A percentile compares a stretch with the other conserved stretches of the same genome.
These are phyloP conservation scores for Puffinus mauretanicus DNA, from an alignment of 2,113 vertebrate species.

Conservation along the genomic window DNA sequence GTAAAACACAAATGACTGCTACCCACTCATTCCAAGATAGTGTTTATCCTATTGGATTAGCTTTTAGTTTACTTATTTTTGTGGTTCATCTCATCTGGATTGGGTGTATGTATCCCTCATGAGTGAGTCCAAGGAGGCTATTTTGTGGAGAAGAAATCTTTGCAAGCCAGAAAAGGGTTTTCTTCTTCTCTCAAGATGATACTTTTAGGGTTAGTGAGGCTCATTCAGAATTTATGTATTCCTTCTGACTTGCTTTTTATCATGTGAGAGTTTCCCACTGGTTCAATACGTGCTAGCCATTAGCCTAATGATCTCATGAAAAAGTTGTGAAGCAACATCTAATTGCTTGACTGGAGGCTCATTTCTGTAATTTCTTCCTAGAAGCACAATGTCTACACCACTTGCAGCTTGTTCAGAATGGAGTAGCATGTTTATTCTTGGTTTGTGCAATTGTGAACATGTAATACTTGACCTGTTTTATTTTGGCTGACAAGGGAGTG, in stretches of 20 bases:
- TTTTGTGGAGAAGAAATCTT: not conserved
- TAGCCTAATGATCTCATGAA: not conserved
- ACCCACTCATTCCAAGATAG: not conserved
- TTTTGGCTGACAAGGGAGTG: not conserved
- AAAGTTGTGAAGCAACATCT: not conserved
- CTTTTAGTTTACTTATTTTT: not conserved
- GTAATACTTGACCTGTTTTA: not conserved
- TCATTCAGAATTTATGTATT: not conserved
- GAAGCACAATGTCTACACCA: not conserved
- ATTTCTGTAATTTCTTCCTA: not conserved
- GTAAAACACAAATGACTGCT: not conserved
- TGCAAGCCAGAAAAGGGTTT: not conserved
- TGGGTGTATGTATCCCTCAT: not conserved
- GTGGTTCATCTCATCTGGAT: not conserved
- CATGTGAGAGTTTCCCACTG: not conserved
- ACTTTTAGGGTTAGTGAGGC: not conserved
- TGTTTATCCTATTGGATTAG: not conserved
- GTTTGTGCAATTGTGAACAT: not conserved
- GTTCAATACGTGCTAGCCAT: not conserved
- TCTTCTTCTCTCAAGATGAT: not conserved
- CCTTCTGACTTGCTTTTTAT: not conserved
- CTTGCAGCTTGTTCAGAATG: not conserved
- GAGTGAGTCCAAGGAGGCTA: not conserved
- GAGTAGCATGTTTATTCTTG: not conserved
- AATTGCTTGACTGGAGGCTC: not conserved